Evolutionary conservation across 2,888 invertebrate species (phyloP).

Genomic region (Autographa gamma): DNA sequence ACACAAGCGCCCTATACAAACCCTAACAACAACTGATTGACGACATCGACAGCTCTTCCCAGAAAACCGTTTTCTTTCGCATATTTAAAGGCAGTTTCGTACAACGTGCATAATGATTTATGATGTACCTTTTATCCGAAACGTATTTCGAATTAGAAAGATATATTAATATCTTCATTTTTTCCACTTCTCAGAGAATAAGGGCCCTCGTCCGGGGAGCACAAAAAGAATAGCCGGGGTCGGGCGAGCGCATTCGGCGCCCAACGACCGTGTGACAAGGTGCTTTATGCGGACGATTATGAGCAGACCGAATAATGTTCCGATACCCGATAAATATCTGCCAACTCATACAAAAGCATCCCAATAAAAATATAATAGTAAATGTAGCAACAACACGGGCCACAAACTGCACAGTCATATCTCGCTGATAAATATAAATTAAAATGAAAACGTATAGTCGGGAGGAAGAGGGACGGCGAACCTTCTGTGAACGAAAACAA

Average conservation of each 20-base stretch:
- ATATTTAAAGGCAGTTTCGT: conserved; percentile 81
- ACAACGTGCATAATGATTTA: conserved; percentile 84
- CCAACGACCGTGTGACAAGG: conserved; percentile 89
- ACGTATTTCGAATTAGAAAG: conserved; percentile 89
- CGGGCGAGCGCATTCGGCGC: conserved; percentile 84
- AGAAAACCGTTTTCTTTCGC: conserved; percentile 81
- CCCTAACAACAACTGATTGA: conserved; percentile 71
- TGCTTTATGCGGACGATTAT: conserved; percentile 89
- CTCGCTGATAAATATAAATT: conserved; percentile 84
- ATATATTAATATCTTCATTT: conserved; percentile 89
- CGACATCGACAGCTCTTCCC: conserved; percentile 73
- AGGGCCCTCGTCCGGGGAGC: conserved; percentile 78
- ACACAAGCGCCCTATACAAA: conserved; percentile 14
- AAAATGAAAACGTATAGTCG: conserved; percentile 77
- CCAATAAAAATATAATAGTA: conserved; percentile 89
- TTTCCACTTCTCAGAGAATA: conserved; percentile 88
- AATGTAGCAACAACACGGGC: conserved; percentile 86
- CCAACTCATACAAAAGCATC: conserved; percentile 89
- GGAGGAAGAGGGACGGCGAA: conserved; percentile 68
- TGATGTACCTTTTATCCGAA: conserved; percentile 86
- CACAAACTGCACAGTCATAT: conserved; percentile 87
- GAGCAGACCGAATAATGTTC: conserved; percentile 88
- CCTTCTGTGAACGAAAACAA: conserved; percentile 71
- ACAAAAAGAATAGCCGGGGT: conserved; percentile 86
- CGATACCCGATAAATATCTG: conserved; percentile 89